Base-by-base conservation (phyloP, 2,888 invertebrate genomes). In the Azorinus chamasolen region DNA sequence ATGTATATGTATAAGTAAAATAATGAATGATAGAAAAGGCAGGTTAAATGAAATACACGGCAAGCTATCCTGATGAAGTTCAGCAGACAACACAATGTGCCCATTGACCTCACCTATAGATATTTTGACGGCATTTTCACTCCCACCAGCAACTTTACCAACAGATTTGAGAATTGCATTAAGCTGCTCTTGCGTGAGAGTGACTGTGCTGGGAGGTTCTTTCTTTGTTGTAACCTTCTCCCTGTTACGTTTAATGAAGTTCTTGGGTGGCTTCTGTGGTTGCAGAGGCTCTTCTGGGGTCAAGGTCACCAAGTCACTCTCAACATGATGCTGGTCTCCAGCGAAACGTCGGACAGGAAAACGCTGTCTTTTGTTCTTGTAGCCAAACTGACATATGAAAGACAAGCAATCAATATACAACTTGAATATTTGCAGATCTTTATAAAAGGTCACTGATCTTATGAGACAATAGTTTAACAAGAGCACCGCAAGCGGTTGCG, bases 141-240 rank as follows among this genome's bases (percentile, higher is more conserved):
- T 83, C 16, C 88, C 88, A 18, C 85, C 77, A 6, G 85, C 81
- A 45, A 83, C 78, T 72, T 88, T 89, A 46, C 89, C 89, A 4
- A 91, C 87, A 14, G 91, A 88, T 24, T 82, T 80, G 51, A 91
- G 79, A 20, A 91, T 88, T 6, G 90, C 87, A 62, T 88, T 88
- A 41, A 91, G 77, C 75, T 91, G 90, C 6, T 88, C 89, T 59
- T 91, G 89, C 2, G 90, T 90, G 41, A 91, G 71, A 37, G 89
- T 91, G 43, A 90, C 89, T 12, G 87, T 84, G 41, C 70, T 75
- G n/a, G 69, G 68, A 6, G 63, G 32, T 10, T 83, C 78, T 10
- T 53, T 51, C 10, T 76, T 57, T 16, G 62, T 58, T 8, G 58
- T 63, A 8, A 82, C 22, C 70, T 79, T 77, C 12, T 83, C 79